Conservation (phyloP, 2,888 invertebrate genomes). For the Hetaerina titia region DNA sequence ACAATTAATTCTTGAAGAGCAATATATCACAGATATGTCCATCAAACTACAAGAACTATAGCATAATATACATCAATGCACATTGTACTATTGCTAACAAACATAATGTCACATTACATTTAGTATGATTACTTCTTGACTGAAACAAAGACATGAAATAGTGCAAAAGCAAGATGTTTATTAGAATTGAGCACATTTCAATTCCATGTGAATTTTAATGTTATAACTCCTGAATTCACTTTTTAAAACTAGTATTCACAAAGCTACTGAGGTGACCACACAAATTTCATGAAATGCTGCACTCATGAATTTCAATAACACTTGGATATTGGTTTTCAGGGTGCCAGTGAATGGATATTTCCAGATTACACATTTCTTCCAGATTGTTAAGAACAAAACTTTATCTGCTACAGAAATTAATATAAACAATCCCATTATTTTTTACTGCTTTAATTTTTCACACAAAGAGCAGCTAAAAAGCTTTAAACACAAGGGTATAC, state of each 20-base stretch:
- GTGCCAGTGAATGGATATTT: no score
- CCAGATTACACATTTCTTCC: no score
- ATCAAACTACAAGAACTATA: no score
- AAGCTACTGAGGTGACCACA: neutral
- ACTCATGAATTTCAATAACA: neutral
- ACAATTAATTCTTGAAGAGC: no score
- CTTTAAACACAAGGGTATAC: no score
- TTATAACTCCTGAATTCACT: neutral
- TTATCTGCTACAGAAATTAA: neutral
- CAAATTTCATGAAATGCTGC: neutral
- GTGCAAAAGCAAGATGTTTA: neutral
- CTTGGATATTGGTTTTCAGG: neutral
- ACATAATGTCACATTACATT: no score
- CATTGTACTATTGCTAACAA: no score
- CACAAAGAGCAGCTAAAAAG: no score
- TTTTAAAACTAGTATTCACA: neutral
- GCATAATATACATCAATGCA: no score
- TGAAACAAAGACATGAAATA: neutral
- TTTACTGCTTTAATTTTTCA: no score
- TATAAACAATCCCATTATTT: no score
- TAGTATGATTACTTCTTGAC: neutral
- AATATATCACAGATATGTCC: no score
- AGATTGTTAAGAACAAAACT: neutral
- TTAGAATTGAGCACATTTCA: neutral
- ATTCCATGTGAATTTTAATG: neutral